Evolutionary conservation across 2,888 invertebrate species (phyloP).

Genomic region (Spilosoma lubricipeda): DNA sequence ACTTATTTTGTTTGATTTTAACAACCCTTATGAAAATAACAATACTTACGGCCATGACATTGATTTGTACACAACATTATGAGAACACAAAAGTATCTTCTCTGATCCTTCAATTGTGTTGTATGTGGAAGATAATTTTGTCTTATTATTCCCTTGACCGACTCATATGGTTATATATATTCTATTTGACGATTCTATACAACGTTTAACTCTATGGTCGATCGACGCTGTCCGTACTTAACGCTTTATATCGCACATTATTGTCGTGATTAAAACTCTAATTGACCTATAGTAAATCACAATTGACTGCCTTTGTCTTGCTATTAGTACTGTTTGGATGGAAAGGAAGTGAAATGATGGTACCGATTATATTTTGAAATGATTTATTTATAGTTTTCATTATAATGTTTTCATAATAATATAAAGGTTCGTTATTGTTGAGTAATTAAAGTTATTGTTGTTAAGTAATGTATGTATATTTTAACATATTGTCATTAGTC

Average conservation of each 20-base stretch:
- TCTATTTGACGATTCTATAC: conserved; percentile 17
- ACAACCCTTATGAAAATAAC: background rate
- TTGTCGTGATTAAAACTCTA: conserved; percentile 85
- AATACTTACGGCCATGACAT: background rate
- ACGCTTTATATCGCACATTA: conserved; percentile 79
- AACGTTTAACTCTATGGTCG: conserved; percentile 58
- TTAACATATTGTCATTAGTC: background rate
- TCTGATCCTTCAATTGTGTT: too few relatives aligned
- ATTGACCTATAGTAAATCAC: conserved; percentile 85
- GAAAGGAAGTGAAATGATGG: conserved; percentile 41
- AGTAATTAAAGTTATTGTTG: too few relatives aligned
- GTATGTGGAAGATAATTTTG: background rate
- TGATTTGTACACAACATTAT: background rate
- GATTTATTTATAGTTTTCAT: conserved; percentile 21
- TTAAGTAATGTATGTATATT: background rate
- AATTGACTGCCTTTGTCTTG: conserved; percentile 77
- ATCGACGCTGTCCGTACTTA: conserved; percentile 76
- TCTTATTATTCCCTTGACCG: background rate
- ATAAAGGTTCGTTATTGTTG: background rate
- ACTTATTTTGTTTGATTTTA: background rate
- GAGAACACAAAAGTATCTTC: background rate
- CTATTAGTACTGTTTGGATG: conserved; percentile 65
- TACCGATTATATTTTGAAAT: conserved; percentile 18
- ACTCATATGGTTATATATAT: background rate
- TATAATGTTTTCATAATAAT: background rate